These are phyloP conservation scores for Hycleus phaleratus DNA, from an alignment of 1,140 invertebrate species.

Conservation along the genomic window DNA sequence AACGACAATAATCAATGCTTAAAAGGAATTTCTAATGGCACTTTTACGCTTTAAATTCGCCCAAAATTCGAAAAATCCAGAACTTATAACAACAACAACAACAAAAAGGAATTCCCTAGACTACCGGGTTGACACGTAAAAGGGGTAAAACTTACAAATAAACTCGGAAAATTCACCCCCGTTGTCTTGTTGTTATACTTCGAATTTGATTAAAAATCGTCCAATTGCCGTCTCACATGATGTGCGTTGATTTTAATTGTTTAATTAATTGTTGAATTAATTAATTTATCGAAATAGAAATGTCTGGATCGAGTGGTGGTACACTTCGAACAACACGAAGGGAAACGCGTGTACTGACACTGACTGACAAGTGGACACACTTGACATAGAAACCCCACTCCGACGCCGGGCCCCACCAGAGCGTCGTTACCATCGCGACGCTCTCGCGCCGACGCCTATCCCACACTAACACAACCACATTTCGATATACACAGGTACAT, in stretches of 20 bases:
- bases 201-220: neutral
- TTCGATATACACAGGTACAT: no score
- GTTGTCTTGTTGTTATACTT: neutral
- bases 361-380: slow-evolving; percentile 25
- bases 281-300: neutral
- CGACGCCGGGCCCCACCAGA: slow-evolving; percentile 16
- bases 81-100: no score
- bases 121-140: no score
- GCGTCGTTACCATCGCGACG: slow-evolving; percentile 18
- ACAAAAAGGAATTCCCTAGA: no score
- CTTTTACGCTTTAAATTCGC: no score
- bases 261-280: no score
- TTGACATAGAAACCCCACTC: slow-evolving; percentile 20
- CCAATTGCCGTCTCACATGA: slow-evolving; percentile 7
- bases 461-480: no score
- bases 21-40: no score
- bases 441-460: slow-evolving; percentile 5
- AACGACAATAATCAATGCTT: no score
- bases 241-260: neutral
- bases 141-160: slow-evolving; percentile 4
- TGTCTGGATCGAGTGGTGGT: slow-evolving; percentile 1
- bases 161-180: neutral
- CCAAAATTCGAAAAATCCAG: no score
- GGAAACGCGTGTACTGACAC: slow-evolving; percentile 20
- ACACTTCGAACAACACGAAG: slow-evolving; percentile 4